Base-by-base conservation (phyloP, 2,888 invertebrate genomes). In the Leptarthrus brevirostris region DNA sequence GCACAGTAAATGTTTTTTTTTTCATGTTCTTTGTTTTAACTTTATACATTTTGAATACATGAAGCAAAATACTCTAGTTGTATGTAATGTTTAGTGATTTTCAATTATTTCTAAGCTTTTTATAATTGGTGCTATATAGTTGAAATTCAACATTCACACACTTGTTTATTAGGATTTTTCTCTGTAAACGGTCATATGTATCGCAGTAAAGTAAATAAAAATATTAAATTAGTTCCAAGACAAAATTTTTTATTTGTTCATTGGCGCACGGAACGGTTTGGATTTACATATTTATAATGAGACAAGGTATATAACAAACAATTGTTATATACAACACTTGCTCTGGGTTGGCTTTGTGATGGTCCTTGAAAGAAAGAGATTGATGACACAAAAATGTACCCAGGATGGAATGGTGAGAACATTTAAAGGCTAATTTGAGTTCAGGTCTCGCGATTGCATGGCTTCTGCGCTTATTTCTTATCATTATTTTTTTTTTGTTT, bases 381-480 rank as follows among this genome's bases (percentile, higher is more conserved):
- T 40, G 40, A 22, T 47, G 47, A 26, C 44, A n/a, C 22, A 14
- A 66, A 16, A 30, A 66, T 18, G 20, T 22, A 47, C 54, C 10
- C 5, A 49, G 24, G 53, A 71, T 34, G 53, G 54, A 71, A 53
- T 20, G 71, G 71, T 71, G 71, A 72, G 56, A 72, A 44, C 16
- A 40, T 56, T 72, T 71, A 20, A 56, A 58, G 6, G 18, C 16
- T 20, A 54, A 54, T 34, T 26, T 6, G 5, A 26, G 22, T 14
- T 54, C 34, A 36, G 44, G 44, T 53, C 72, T 73, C 73, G 73
- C 66, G 73, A 66, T 70, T 71, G 75, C 75, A 75, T 73, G 75
- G 75, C 75, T 75, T 75, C 70, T 53, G 10, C 14, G 52, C 52
- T 69, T 44, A 26, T n/a, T 12, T n/a, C n/a, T 34, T 52, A 52